Conservation (phyloP, 2,888 invertebrate species). For the Malacosoma neustria region DNA sequence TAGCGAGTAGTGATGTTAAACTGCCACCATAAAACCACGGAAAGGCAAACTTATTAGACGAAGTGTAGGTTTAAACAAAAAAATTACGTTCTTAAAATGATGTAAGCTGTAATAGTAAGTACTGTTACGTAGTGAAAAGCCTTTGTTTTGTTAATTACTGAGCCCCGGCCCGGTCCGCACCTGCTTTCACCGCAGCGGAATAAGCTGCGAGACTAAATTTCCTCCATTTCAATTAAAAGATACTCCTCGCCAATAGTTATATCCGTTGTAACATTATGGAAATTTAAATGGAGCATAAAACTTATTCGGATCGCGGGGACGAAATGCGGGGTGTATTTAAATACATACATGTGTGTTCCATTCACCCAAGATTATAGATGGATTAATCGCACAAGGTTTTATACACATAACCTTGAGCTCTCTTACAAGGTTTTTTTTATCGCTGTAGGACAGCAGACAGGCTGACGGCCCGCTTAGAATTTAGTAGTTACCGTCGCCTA, state of each 20-base stretch:
- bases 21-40: neutral
- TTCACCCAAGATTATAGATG: no score
- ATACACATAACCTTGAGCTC: no score
- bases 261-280: conserved; percentile 23
- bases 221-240: conserved; percentile 53
- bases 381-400: no score
- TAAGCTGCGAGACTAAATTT: conserved; percentile 51
- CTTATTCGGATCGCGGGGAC: neutral
- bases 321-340: neutral
- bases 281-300: conserved; percentile 29
- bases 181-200: conserved; percentile 51
- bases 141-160: conserved; percentile 65
- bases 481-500: no score
- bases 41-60: neutral
- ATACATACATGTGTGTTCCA: no score
- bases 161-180: conserved; percentile 45
- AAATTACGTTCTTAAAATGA: conserved; percentile 36
- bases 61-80: neutral
- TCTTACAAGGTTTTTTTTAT: no score
- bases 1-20: neutral
- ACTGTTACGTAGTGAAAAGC: conserved; percentile 50
- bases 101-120: conserved; percentile 46
- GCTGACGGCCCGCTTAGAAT: no score
- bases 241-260: conserved; percentile 43
- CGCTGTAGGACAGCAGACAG: no score